Evolutionary conservation across 2,797 vertebrate species (phyloP).

Genomic region (Tenualosa thibaudeaui): DNA sequence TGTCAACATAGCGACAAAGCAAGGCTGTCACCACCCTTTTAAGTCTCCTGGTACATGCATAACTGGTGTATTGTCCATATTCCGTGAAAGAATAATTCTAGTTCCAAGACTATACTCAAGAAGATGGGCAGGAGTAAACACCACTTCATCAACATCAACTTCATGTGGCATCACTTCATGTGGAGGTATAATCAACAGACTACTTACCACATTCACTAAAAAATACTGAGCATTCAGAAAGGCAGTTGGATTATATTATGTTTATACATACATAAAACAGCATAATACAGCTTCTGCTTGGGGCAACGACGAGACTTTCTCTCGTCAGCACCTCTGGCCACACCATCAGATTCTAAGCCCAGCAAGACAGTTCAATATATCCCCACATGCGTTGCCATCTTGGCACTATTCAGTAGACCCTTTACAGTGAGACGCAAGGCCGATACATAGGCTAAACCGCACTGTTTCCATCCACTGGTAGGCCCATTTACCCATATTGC

Average conservation of each 20-base stretch:
- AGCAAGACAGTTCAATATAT: neutral
- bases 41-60: neutral
- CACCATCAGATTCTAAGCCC: neutral
- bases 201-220: neutral
- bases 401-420: neutral
- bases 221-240: neutral
- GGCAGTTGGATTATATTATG: neutral
- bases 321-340: constrained; percentile 8
- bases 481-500: constrained; percentile 1
- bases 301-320: neutral
- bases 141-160: neutral
- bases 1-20: constrained; percentile 15
- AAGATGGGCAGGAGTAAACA: neutral
- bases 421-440: neutral
- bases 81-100: neutral
- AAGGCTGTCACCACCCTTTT: constrained; percentile 19
- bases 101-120: neutral
- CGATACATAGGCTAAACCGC: neutral
- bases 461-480: neutral
- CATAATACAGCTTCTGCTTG: neutral
- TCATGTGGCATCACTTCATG: neutral
- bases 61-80: neutral
- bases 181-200: too few species aligned
- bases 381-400: constrained; percentile 6
- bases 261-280: too few species aligned